Evolutionary conservation across 1,140 invertebrate species (phyloP).

Genomic region (Periplaneta americana): DNA sequence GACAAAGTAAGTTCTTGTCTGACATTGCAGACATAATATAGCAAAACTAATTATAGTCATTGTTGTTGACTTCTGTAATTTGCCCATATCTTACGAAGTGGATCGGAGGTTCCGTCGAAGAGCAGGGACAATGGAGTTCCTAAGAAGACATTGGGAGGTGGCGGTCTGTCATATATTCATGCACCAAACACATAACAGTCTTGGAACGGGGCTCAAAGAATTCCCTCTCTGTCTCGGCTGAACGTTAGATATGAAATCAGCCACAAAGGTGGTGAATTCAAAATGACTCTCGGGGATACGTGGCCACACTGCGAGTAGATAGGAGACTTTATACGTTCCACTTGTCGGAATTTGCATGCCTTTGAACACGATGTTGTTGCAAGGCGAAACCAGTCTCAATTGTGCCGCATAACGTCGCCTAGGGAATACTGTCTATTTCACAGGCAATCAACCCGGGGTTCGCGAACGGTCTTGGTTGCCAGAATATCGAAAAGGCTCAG

Average conservation of each 20-base stretch:
- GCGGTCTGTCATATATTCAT: neutral
- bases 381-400: neutral
- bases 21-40: too few relatives aligned
- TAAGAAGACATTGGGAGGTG: too few relatives aligned
- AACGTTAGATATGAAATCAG: neutral
- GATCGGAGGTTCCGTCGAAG: too few relatives aligned
- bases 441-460: neutral
- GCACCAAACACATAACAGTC: neutral
- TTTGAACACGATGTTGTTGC: neutral
- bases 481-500: too few relatives aligned
- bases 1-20: too few relatives aligned
- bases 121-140: too few relatives aligned
- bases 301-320: too few relatives aligned
- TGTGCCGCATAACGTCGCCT: neutral
- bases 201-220: neutral
- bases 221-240: neutral
- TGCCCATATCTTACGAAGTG: too few relatives aligned
- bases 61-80: too few relatives aligned
- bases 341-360: neutral
- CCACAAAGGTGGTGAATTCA: neutral
- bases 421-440: neutral
- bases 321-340: neutral
- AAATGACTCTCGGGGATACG: neutral
- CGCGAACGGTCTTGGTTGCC: too few relatives aligned
- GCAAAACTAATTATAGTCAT: too few relatives aligned